These are phyloP conservation scores for Ceratina australensis DNA, from an alignment of 1,140 invertebrate genomes.

Conservation along the genomic window DNA sequence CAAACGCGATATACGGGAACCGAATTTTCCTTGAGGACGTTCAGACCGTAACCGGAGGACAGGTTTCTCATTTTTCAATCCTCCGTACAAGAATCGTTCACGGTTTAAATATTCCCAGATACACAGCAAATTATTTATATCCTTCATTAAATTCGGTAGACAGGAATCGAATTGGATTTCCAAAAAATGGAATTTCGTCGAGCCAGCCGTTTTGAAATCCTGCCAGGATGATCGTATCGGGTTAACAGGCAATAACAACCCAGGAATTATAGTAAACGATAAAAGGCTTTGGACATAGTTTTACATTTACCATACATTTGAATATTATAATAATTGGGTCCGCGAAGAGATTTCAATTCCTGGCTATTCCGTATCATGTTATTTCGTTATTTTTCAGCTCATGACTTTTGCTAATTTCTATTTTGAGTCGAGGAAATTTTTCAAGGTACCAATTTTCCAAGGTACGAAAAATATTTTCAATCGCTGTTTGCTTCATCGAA, in stretches of 20 bases:
- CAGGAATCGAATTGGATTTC: constrained; percentile 16
- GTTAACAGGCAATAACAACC: constrained; percentile 15
- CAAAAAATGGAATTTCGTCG: constrained; percentile 14
- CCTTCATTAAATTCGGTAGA: neutral
- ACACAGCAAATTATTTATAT: neutral
- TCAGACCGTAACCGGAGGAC: neutral
- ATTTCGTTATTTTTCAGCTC: neutral
- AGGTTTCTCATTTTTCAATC: neutral
- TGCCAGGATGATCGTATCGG: constrained; percentile 34
- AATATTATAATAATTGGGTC: too few relatives aligned
- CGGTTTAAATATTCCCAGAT: neutral
- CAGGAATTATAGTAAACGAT: constrained; percentile 10
- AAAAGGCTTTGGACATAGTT: neutral
- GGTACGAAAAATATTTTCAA: too few relatives aligned
- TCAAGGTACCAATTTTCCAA: neutral
- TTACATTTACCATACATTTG: too few relatives aligned
- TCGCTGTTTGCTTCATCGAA: neutral
- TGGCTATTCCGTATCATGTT: too few relatives aligned
- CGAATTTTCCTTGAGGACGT: constrained; percentile 11
- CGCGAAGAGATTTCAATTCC: too few relatives aligned
- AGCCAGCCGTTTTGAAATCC: constrained; percentile 6
- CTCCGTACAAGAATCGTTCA: neutral
- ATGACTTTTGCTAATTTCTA: neutral
- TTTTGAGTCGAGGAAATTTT: neutral
- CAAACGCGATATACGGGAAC: neutral